These are phyloP conservation scores for Ptychoptera contaminata DNA, from an alignment of 2,888 invertebrate genomes.

Conservation along the genomic window DNA sequence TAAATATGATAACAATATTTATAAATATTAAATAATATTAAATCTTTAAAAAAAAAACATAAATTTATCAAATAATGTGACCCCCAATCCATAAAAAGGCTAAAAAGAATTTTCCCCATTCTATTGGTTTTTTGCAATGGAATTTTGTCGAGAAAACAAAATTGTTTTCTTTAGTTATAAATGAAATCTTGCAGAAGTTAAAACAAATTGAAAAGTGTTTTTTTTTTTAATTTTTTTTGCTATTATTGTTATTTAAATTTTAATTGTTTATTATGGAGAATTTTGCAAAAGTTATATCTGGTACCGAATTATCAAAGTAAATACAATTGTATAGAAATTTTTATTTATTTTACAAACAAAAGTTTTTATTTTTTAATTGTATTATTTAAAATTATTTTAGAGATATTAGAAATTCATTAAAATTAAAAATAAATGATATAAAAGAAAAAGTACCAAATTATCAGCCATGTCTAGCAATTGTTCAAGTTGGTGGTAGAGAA, in stretches of 20 bases:
- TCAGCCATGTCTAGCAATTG: slow-evolving; percentile 69
- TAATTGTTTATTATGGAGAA: not conserved
- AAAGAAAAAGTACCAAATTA: slow-evolving; percentile 43
- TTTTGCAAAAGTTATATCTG: slow-evolving; percentile 39
- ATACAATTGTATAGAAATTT: not conserved
- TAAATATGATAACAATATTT: too few relatives aligned
- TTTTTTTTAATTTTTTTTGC: not conserved
- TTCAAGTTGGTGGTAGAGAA: slow-evolving; percentile 90
- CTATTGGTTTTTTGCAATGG: too few relatives aligned
- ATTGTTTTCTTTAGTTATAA: too few relatives aligned
- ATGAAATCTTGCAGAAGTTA: not conserved
- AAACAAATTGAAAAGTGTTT: not conserved
- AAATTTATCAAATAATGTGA: too few relatives aligned
- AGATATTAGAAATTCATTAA: slow-evolving; percentile 52
- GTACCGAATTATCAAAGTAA: slow-evolving; percentile 52
- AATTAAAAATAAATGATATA: slow-evolving; percentile 45
- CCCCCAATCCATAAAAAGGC: too few relatives aligned
- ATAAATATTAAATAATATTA: too few relatives aligned
- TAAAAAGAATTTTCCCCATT: too few relatives aligned
- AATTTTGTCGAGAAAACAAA: too few relatives aligned
- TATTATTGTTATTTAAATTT: not conserved
- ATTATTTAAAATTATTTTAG: slow-evolving; percentile 30
- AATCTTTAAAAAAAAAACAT: too few relatives aligned
- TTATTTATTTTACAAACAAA: not conserved
- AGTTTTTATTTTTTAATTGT: not conserved